phyloP scores from a whole-genome alignment of 2,888 invertebrate species.

The Hylaea fasciaria region DNA sequence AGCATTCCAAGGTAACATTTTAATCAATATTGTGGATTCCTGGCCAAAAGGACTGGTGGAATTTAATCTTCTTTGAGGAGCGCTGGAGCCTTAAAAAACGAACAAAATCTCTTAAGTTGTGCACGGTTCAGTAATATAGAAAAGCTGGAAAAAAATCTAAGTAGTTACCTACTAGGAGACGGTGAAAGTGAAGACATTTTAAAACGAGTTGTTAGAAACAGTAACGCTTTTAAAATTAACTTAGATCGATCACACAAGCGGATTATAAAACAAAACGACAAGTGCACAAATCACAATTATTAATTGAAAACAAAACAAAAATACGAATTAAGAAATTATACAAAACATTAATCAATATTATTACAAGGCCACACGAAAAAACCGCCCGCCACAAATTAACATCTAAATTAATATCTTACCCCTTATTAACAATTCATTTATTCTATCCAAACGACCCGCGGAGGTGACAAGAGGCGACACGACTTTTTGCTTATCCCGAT shows the following conservation, averaged over 20 bases:
- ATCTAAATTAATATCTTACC: conserved; percentile 25
- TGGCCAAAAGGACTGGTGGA: conserved; percentile 24
- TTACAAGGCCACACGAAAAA: neutral
- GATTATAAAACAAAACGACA: too few species aligned
- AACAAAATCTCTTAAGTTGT: conserved; percentile 9
- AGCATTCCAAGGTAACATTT: conserved; percentile 33
- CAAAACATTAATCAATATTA: neutral
- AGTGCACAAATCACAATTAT: too few species aligned
- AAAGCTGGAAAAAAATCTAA: neutral
- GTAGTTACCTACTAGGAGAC: too few species aligned
- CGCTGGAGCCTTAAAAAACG: conserved; percentile 29
- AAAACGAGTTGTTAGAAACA: too few species aligned
- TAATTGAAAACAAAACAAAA: too few species aligned
- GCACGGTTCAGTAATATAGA: conserved; percentile 5
- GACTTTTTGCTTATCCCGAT: conserved; percentile 28
- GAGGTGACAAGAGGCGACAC: conserved; percentile 25
- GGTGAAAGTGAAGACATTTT: too few species aligned
- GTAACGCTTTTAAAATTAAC: too few species aligned
- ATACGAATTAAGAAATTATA: too few species aligned
- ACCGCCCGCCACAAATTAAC: conserved; percentile 8
- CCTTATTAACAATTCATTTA: conserved; percentile 31
- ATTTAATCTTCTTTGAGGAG: conserved; percentile 42
- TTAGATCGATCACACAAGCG: too few species aligned
- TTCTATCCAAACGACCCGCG: conserved; percentile 11
- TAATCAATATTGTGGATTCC: conserved; percentile 37